Evolutionary conservation across 2,113 vertebrate species (phyloP).

Genomic region (Peromyscus leucopus): DNA sequence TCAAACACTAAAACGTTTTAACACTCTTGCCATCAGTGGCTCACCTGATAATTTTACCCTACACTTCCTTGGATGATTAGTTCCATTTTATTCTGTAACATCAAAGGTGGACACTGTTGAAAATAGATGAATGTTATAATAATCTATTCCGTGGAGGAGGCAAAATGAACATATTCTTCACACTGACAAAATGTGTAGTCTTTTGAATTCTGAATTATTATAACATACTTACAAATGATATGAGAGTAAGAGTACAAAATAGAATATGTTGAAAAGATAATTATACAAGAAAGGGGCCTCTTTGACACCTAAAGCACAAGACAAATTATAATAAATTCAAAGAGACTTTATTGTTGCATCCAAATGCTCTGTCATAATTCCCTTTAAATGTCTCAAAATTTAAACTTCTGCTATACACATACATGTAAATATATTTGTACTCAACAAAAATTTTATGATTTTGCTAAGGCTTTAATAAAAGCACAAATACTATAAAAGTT

Average conservation of each 20-base stretch:
- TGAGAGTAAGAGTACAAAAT: not conserved
- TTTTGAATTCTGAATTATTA: not conserved
- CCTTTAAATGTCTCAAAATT: not conserved
- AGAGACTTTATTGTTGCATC: not conserved
- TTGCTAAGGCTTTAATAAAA: not conserved
- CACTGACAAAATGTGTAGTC: not conserved
- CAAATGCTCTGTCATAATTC: not conserved
- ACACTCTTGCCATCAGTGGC: not conserved
- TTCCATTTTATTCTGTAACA: not conserved
- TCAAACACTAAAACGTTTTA: not conserved
- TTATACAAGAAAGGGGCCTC: not conserved
- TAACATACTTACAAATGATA: not conserved
- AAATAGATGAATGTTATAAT: not conserved
- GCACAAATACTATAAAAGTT: not conserved
- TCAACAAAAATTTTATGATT: not conserved
- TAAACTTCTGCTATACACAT: not conserved
- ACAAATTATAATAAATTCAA: not conserved
- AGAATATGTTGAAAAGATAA: not conserved
- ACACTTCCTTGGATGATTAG: not conserved
- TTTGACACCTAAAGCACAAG: not conserved
- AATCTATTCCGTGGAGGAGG: not conserved
- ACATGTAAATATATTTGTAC: not conserved
- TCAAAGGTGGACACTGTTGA: not conserved
- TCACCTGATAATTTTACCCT: not conserved
- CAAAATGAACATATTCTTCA: not conserved